Evolutionary conservation across 2,888 invertebrate species (phyloP), one percentile per base, ranked within the genome.

Genomic region (Ecdyonurus torrentis): DNA sequence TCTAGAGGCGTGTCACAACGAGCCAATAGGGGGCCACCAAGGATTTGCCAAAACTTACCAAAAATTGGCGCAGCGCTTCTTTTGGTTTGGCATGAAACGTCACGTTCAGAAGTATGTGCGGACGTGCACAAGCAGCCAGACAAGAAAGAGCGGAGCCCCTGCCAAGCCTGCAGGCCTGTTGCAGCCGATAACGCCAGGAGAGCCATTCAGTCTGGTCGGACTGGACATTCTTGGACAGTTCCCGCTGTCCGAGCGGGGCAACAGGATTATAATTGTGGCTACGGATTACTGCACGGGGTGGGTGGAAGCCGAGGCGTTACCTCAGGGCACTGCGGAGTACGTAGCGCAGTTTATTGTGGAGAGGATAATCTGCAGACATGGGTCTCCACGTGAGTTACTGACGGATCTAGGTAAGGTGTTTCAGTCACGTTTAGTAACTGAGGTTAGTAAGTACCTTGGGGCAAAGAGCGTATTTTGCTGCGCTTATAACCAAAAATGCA

Each of bases 321-420:
- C 61, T 20, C 2, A 55, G 1, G 64, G 64, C 1, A 62, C 64
- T 2, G 67, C 68, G 1, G 52, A 25, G 3, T 59, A 64, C 2
- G 66, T 67, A 1, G 67, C 66, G 1, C 10, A 58, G 18, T 67
- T 67, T 58, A 2, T 68, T 1, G 61, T 68, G 0, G 25, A 65
- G 5, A 61, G 63, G 5, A 23, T 66, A 1, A 62, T 68, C 22
- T 65, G 66, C 19, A 23, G 60, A 1, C 63, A 63, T 24, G 66
- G 67, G 1, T 23, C 60, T 2, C 66, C 67, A 5, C 18, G 25
- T 5, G 53, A 19, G 1, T 23, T 69, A 1, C 37, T 68, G 1
- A 64, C 65, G 1, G 69, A 69, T 59, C 61, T 66, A 19, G 68
- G 68, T 0, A 63, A 63, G 1, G 64, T 64, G 23, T 69, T 68